phyloP scores from a whole-genome alignment of 2,113 vertebrate species.

The Oenanthe oenanthe region DNA sequence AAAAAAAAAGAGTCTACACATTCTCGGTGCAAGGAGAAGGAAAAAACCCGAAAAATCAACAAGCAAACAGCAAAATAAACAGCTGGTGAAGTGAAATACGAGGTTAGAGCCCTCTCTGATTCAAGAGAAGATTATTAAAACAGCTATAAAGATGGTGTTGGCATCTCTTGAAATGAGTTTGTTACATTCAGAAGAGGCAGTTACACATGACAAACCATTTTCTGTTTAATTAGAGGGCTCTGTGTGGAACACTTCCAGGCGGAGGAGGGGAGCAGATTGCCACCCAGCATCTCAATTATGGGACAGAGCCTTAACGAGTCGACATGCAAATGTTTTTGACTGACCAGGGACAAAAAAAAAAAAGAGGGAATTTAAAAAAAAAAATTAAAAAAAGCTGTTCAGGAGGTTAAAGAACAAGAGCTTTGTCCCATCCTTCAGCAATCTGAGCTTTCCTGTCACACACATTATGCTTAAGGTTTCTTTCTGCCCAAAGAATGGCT shows the following conservation, averaged over 20 bases:
- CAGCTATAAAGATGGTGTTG: slow-evolving; percentile 60
- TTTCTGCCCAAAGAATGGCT: slow-evolving; percentile 54
- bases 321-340: slow-evolving; percentile 30
- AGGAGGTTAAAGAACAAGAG: neutral
- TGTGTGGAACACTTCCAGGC: slow-evolving; percentile 74
- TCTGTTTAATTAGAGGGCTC: slow-evolving; percentile 77
- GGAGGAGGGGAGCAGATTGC: slow-evolving; percentile 74
- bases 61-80: slow-evolving; percentile 21
- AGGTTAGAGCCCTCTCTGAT: slow-evolving; percentile 63
- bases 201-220: slow-evolving; percentile 73
- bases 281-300: slow-evolving; percentile 67
- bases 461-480: neutral
- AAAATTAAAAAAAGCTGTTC: neutral
- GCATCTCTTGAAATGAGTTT: slow-evolving; percentile 72
- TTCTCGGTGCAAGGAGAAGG: neutral
- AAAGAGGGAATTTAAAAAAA: accelerated
- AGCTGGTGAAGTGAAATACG: slow-evolving; percentile 48
- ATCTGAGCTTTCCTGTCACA: slow-evolving; percentile 2
- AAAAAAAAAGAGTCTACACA: neutral
- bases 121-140: slow-evolving; percentile 70
- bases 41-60: neutral
- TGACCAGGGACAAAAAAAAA: neutral
- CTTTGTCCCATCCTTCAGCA: neutral
- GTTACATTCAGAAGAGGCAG: slow-evolving; percentile 65
- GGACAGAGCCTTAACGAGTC: slow-evolving; percentile 48